Conservation (phyloP, 2,113 vertebrate genomes). For the Theristicus caerulescens region DNA sequence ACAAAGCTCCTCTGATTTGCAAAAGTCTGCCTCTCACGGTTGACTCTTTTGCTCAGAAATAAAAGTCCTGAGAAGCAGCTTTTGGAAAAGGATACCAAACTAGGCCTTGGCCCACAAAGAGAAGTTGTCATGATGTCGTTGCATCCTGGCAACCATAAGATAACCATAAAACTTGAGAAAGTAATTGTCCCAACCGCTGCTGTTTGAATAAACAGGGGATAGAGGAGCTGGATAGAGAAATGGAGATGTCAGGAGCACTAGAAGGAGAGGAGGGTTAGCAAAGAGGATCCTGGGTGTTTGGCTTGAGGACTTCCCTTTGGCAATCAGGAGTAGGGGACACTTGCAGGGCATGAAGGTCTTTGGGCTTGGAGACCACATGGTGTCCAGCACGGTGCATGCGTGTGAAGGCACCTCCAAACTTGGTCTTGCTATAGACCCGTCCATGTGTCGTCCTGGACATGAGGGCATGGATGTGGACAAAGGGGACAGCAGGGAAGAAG, state of each 20-base stretch:
- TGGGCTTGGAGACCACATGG: not conserved
- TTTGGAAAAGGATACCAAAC: not conserved
- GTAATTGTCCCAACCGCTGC: accelerated
- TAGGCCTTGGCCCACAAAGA: not conserved
- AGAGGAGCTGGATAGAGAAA: not conserved
- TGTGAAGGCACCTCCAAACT: not conserved
- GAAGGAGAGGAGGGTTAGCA: not conserved
- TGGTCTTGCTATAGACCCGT: not conserved
- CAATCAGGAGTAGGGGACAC: not conserved
- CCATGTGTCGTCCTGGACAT: not conserved
- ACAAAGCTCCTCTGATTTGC: not conserved
- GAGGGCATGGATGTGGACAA: not conserved
- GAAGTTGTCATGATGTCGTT: accelerated
- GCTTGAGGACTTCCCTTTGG: not conserved
- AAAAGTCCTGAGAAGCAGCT: not conserved
- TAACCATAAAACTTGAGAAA: not conserved
- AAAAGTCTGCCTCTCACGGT: accelerated
- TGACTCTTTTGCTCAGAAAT: not conserved
- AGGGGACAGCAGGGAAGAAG: not conserved
- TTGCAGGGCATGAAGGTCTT: not conserved
- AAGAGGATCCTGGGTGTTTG: not conserved
- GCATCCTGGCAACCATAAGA: not conserved
- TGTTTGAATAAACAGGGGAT: not conserved
- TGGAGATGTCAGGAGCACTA: not conserved
- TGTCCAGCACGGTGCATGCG: accelerated